Evolutionary conservation across 2,113 vertebrate genomes (phyloP).

Genomic region (Atrichornis clamosus): DNA sequence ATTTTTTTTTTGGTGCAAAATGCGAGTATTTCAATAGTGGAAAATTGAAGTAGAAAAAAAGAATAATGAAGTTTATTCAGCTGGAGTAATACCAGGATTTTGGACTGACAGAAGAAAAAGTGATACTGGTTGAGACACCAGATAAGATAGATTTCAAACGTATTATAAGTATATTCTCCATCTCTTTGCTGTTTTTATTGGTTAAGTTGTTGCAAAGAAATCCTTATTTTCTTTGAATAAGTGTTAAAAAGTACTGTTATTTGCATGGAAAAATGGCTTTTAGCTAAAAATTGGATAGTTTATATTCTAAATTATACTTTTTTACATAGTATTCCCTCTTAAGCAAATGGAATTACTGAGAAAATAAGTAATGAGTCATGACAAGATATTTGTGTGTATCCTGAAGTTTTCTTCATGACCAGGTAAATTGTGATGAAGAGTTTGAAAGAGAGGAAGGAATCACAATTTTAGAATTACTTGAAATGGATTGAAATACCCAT

Average conservation of each 20-base stretch:
- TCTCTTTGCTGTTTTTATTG: background rate
- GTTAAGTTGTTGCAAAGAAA: background rate
- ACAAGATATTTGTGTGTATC: background rate
- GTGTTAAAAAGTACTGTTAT: background rate
- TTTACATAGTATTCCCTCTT: background rate
- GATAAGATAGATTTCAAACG: background rate
- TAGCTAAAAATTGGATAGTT: background rate
- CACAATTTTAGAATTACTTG: background rate
- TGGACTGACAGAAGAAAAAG: background rate
- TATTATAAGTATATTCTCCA: background rate
- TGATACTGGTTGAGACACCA: background rate
- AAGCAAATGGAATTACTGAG: background rate
- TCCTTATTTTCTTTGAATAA: background rate
- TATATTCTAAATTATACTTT: background rate
- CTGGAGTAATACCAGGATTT: background rate
- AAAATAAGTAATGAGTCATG: background rate
- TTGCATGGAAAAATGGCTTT: background rate
- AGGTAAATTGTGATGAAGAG: background rate
- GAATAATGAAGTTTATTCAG: background rate
- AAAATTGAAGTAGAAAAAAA: background rate
- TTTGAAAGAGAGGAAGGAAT: background rate
- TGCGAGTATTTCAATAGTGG: background rate
- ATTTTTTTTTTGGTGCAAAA: background rate
- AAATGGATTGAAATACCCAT: background rate
- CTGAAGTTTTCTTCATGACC: background rate